Conservation (phyloP, 1,140 invertebrate genomes). For the Pentalonia nigronervosa region DNA sequence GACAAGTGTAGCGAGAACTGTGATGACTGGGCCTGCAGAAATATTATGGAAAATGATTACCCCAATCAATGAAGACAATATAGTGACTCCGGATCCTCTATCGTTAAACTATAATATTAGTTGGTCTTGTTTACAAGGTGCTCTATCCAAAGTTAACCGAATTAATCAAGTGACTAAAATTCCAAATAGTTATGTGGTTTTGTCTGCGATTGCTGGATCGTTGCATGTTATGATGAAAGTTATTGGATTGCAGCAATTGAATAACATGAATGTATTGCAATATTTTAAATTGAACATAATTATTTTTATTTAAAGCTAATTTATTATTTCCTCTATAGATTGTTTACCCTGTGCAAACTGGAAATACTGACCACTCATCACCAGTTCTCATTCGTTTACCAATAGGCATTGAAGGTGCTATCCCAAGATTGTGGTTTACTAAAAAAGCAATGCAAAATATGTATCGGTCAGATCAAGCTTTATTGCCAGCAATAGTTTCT, state of each 20-base stretch:
- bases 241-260: slow-evolving; percentile 66
- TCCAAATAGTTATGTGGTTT: slow-evolving; percentile 68
- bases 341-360: slow-evolving; percentile 63
- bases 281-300: neutral
- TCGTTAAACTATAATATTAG: slow-evolving; percentile 42
- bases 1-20: slow-evolving; percentile 32
- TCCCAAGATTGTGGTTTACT: slow-evolving; percentile 70
- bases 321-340: slow-evolving; percentile 59
- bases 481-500: slow-evolving; percentile 43
- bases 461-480: slow-evolving; percentile 20
- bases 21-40: slow-evolving; percentile 41
- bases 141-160: slow-evolving; percentile 63
- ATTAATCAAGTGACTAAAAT: slow-evolving; percentile 66
- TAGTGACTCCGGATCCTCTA: neutral
- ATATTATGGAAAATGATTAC: slow-evolving; percentile 46
- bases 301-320: neutral
- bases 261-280: slow-evolving; percentile 65
- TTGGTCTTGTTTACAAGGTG: slow-evolving; percentile 45
- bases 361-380: slow-evolving; percentile 65
- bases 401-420: slow-evolving; percentile 68
- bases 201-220: slow-evolving; percentile 67
- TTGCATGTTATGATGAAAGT: slow-evolving; percentile 66
- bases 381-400: slow-evolving; percentile 66
- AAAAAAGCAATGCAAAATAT: slow-evolving; percentile 62
- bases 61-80: neutral